Conservation (phyloP, 1,140 invertebrate species). For the Meloidogyne hapla region DNA sequence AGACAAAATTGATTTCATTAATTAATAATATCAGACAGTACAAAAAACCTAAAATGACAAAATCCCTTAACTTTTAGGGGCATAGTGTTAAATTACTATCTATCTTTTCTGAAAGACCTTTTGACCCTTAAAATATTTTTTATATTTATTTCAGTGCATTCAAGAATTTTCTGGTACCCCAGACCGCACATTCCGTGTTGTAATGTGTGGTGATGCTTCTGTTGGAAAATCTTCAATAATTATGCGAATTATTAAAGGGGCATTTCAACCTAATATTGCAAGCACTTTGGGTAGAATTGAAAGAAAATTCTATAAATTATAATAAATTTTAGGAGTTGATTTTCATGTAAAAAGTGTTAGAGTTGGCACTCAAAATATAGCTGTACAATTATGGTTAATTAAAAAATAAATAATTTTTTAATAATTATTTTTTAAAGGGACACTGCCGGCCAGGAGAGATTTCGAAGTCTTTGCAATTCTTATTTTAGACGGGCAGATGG, state of each 20-base stretch:
- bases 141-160: slow-evolving; percentile 38
- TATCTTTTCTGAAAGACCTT: too few species aligned
- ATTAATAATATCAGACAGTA: not conserved
- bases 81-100: too few species aligned
- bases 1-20: not conserved
- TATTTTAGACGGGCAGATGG: slow-evolving; percentile 60
- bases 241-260: slow-evolving; percentile 70
- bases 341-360: slow-evolving; percentile 72
- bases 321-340: slow-evolving; percentile 69
- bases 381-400: slow-evolving; percentile 70
- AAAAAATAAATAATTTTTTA: not conserved
- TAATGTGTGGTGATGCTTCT: slow-evolving; percentile 72
- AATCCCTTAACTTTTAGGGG: too few species aligned
- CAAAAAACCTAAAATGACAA: too few species aligned
- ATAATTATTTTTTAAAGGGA: slow-evolving; percentile 62
- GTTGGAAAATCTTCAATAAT: slow-evolving; percentile 74
- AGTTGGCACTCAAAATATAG: slow-evolving; percentile 70
- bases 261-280: slow-evolving; percentile 69
- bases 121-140: too few species aligned
- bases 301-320: slow-evolving; percentile 3
- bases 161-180: slow-evolving; percentile 66
- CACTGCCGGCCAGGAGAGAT: slow-evolving; percentile 70
- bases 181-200: slow-evolving; percentile 71
- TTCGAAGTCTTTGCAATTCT: slow-evolving; percentile 59
- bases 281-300: slow-evolving; percentile 70